phyloP scores from a whole-genome alignment of 2,797 vertebrate species.

The Taenioides sp. region DNA sequence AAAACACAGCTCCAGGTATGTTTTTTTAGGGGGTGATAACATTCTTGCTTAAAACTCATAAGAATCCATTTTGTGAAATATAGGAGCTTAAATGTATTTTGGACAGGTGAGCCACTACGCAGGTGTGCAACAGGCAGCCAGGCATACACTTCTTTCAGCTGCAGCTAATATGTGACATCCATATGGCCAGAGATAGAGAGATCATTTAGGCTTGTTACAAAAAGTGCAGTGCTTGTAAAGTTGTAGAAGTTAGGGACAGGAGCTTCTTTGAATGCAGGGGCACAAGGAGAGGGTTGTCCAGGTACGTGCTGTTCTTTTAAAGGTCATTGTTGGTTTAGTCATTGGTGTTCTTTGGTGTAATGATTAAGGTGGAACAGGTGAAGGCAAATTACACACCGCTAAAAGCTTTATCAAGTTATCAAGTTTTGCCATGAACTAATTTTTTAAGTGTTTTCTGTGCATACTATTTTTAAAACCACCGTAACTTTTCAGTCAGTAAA shows the following conservation, averaged over 20 bases:
- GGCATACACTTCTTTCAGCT: conserved; percentile 50
- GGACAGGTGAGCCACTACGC: conserved; percentile 48
- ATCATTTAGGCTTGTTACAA: background rate
- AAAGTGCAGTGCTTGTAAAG: too few species aligned
- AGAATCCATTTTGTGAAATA: too few species aligned
- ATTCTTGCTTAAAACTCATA: too few species aligned
- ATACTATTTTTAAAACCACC: too few species aligned
- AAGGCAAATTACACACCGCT: background rate
- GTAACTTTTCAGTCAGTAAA: too few species aligned
- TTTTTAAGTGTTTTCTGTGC: too few species aligned
- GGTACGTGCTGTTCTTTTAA: background rate
- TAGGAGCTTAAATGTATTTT: conserved; percentile 37
- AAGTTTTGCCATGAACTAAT: background rate
- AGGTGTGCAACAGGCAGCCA: conserved; percentile 51
- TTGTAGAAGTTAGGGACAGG: background rate
- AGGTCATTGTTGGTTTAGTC: conserved; percentile 4
- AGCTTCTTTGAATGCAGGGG: background rate
- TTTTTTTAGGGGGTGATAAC: too few species aligned
- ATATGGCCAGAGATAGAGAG: background rate
- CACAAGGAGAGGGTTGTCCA: background rate
- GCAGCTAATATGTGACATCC: background rate
- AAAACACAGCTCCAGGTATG: too few species aligned
- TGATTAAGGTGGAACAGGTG: conserved; percentile 1
- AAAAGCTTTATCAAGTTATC: background rate
- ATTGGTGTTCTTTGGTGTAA: background rate